Conservation (phyloP, 2,888 invertebrate genomes). For the Drosophila koepferae region DNA sequence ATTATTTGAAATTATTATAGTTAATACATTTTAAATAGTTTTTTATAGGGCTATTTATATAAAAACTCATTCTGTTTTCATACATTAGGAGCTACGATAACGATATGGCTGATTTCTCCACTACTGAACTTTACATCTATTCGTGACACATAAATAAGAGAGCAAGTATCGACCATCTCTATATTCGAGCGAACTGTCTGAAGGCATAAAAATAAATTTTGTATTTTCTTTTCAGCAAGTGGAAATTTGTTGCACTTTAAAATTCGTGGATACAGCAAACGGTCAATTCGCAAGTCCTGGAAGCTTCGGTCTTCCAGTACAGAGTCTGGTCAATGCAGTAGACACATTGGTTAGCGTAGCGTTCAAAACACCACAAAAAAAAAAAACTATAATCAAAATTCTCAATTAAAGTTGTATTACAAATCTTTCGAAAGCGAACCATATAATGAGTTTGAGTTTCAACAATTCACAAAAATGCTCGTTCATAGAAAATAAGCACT, state of each 20-base stretch:
- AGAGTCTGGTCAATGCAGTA: constrained; percentile 35
- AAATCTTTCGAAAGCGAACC: constrained; percentile 20
- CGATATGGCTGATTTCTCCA: constrained; percentile 11
- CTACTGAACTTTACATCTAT: background rate
- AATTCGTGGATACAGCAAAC: constrained; percentile 16
- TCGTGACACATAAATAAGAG: constrained; percentile 37
- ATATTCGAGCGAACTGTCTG: constrained; percentile 43
- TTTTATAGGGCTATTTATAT: background rate
- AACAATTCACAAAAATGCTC: constrained; percentile 61
- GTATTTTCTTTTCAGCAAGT: constrained; percentile 29
- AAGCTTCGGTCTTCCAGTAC: constrained; percentile 47
- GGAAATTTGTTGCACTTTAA: constrained; percentile 29
- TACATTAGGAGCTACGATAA: background rate
- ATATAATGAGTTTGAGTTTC: constrained; percentile 65
- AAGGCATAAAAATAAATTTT: constrained; percentile 44
- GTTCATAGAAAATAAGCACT: constrained; percentile 63
- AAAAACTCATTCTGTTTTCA: background rate
- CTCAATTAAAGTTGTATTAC: constrained; percentile 59
- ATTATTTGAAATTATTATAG: background rate
- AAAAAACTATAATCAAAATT: constrained; percentile 58
- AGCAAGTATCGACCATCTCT: constrained; percentile 44
- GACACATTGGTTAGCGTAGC: constrained; percentile 21
- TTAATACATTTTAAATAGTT: background rate
- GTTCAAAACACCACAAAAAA: constrained; percentile 26
- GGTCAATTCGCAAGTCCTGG: constrained; percentile 33